These are phyloP conservation scores for Poeciliopsis occidentalis DNA, from an alignment of 2,113 vertebrate species.

Conservation along the genomic window DNA sequence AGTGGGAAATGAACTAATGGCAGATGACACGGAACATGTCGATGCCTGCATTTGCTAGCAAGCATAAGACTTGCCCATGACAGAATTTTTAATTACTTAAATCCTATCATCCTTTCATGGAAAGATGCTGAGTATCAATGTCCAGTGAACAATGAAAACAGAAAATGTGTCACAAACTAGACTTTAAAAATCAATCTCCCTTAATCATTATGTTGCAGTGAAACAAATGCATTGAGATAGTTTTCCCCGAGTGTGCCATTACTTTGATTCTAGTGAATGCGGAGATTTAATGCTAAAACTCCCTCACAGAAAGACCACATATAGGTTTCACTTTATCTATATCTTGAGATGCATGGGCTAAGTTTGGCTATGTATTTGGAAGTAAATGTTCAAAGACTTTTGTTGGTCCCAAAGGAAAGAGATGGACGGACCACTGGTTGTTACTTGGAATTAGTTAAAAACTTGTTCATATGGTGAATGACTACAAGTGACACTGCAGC, in stretches of 20 bases:
- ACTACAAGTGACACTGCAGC: not conserved
- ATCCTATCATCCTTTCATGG: slow-evolving; percentile 41
- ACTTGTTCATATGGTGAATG: not conserved
- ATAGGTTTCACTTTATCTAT: slow-evolving; percentile 38
- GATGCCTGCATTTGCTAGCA: slow-evolving; percentile 27
- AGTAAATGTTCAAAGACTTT: slow-evolving; percentile 46
- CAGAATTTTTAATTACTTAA: slow-evolving; percentile 31
- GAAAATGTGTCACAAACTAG: slow-evolving; percentile 30
- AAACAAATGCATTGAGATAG: slow-evolving; percentile 28
- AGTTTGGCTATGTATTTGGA: slow-evolving; percentile 30
- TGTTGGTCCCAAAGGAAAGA: slow-evolving; percentile 24
- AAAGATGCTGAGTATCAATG: slow-evolving; percentile 46
- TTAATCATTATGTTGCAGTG: slow-evolving; percentile 58
- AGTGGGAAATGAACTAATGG: slow-evolving; percentile 48
- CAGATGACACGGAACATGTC: slow-evolving; percentile 56
- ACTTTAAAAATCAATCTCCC: slow-evolving; percentile 55
- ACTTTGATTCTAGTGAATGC: slow-evolving; percentile 54
- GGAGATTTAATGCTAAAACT: slow-evolving; percentile 36
- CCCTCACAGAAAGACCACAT: slow-evolving; percentile 28
- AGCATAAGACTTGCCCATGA: not conserved
- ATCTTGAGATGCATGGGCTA: slow-evolving; percentile 40
- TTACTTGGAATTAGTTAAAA: not conserved
- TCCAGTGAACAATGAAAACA: slow-evolving; percentile 70
- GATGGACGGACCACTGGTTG: not conserved
- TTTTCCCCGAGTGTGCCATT: slow-evolving; percentile 47